phyloP scores from a whole-genome alignment of 1,140 invertebrate species.

The Phymastichus coffea region DNA sequence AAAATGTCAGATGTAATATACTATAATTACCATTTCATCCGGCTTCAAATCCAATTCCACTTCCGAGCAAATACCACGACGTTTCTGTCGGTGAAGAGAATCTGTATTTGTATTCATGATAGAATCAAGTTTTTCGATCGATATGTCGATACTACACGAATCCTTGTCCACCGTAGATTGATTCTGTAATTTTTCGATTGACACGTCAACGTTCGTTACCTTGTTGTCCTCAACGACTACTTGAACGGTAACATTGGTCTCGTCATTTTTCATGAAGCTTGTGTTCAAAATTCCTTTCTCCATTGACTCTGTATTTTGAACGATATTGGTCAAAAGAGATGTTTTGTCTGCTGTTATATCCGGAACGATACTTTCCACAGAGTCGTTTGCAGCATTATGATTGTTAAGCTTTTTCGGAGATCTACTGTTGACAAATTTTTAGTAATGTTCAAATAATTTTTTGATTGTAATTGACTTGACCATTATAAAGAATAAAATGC shows the following conservation, averaged over 20 bases:
- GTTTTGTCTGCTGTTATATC: constrained; percentile 47
- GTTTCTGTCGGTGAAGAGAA: constrained; percentile 55
- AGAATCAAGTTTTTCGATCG: background rate
- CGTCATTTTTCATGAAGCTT: constrained; percentile 36
- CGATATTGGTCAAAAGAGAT: constrained; percentile 43
- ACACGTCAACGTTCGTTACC: constrained; percentile 13
- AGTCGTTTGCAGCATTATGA: constrained; percentile 10
- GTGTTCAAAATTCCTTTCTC: constrained; percentile 43
- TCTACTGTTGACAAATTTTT: background rate
- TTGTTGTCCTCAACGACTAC: constrained; percentile 24
- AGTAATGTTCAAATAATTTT: too few species aligned
- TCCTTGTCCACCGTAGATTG: background rate
- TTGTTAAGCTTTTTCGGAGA: constrained; percentile 12
- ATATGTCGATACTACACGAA: background rate
- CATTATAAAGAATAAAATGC: too few species aligned
- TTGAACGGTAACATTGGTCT: constrained; percentile 32
- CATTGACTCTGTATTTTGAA: constrained; percentile 36
- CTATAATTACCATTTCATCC: constrained; percentile 12
- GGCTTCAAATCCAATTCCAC: constrained; percentile 39
- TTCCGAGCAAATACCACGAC: constrained; percentile 60
- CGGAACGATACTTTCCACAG: constrained; percentile 16
- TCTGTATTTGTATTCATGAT: constrained; percentile 32
- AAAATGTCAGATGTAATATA: background rate
- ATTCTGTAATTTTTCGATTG: constrained; percentile 2
- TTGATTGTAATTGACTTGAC: too few species aligned